phyloP scores from a whole-genome alignment of 2,113 vertebrate genomes.

The Osmerus eperlanus region DNA sequence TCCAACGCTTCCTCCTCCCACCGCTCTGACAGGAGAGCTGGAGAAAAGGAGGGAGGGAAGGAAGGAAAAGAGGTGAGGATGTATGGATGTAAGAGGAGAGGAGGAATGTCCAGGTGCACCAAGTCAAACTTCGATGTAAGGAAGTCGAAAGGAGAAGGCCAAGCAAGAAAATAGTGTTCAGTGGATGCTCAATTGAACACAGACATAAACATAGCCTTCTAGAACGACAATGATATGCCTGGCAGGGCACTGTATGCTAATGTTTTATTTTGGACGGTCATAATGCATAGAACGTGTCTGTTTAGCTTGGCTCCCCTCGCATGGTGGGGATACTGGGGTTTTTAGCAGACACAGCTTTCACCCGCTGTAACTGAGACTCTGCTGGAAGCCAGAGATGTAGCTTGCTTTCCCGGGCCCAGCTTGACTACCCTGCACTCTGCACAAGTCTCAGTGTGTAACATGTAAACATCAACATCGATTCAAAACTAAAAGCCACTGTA shows the following conservation, averaged over 20 bases:
- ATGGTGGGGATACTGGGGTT: slow-evolving; percentile 1
- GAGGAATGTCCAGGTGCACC: slow-evolving; percentile 47
- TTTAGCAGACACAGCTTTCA: slow-evolving; percentile 5
- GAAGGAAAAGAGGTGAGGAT: background rate
- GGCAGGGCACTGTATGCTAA: slow-evolving; percentile 45
- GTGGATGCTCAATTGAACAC: slow-evolving; percentile 65
- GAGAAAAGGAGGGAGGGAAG: slow-evolving; percentile 1
- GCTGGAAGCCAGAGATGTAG: slow-evolving; percentile 7
- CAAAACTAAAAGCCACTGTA: slow-evolving; percentile 32
- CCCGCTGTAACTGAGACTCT: slow-evolving; percentile 13
- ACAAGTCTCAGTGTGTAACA: slow-evolving; percentile 17
- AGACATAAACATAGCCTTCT: slow-evolving; percentile 62
- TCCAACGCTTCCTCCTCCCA: slow-evolving; percentile 15
- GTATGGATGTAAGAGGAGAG: slow-evolving; percentile 28
- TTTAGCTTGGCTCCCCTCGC: slow-evolving; percentile 48
- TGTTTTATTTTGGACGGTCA: slow-evolving; percentile 29
- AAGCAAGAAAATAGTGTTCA: slow-evolving; percentile 25
- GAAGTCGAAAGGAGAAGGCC: slow-evolving; percentile 25
- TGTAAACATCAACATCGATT: slow-evolving; percentile 28
- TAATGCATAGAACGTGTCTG: slow-evolving; percentile 50
- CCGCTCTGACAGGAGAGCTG: slow-evolving; percentile 10
- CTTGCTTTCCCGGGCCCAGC: background rate
- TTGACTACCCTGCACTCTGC: background rate
- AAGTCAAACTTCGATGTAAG: slow-evolving; percentile 41
- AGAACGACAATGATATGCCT: slow-evolving; percentile 27